Percentiles rank a stretch among this genome's conserved stretches.
Evolutionary conservation across 2,888 invertebrate genomes (phyloP).

Genomic region (Drosophila lutescens): DNA sequence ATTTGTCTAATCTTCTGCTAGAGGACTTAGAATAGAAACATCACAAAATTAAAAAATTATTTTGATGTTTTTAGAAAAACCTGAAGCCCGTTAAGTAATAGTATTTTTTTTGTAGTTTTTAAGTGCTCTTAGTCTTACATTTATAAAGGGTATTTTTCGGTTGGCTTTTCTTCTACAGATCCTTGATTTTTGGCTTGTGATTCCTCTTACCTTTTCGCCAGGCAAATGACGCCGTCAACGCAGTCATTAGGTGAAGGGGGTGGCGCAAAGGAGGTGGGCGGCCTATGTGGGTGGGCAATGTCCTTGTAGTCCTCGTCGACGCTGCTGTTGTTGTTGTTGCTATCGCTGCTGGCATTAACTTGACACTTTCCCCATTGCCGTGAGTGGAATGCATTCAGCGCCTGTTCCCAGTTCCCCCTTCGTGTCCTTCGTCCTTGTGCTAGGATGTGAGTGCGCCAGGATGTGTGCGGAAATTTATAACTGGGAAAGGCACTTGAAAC

Average conservation of each 20-base stretch:
- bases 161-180: neutral
- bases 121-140: neutral
- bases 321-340: neutral
- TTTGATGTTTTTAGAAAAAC: too few species aligned
- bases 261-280: neutral
- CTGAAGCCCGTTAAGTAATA: too few species aligned
- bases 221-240: slow-evolving; percentile 74
- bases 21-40: too few species aligned
- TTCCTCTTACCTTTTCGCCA: slow-evolving; percentile 53
- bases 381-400: slow-evolving; percentile 59
- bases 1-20: too few species aligned
- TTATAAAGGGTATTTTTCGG: neutral
- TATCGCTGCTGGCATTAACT: slow-evolving; percentile 74
- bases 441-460: slow-evolving; percentile 6
- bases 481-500: slow-evolving; percentile 78
- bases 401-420: slow-evolving; percentile 6
- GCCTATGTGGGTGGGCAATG: neutral
- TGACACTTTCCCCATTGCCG: slow-evolving; percentile 76
- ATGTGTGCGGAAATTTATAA: slow-evolving; percentile 70
- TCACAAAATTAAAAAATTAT: too few species aligned
- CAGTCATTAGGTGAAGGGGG: slow-evolving; percentile 65
- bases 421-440: slow-evolving; percentile 13
- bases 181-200: slow-evolving; percentile 20
- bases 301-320: neutral
- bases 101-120: too few species aligned